These are phyloP conservation scores for Conus ventricosus DNA, from an alignment of 1,140 invertebrate genomes.

Conservation along the genomic window DNA sequence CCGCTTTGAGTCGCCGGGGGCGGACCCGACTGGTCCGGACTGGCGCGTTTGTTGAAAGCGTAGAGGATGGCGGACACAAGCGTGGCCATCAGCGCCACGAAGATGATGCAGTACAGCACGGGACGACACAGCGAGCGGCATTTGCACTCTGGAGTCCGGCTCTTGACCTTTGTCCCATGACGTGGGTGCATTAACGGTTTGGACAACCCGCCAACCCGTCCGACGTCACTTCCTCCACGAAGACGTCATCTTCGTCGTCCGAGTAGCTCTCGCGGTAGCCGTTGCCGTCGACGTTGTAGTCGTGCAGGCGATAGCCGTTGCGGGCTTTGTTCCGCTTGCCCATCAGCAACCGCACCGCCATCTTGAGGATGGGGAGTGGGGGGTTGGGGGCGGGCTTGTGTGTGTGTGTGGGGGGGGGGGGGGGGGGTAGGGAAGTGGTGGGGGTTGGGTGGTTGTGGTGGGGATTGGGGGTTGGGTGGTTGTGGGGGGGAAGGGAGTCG, in stretches of 20 bases:
- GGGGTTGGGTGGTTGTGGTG: not conserved
- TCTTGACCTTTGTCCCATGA: conserved; percentile 54
- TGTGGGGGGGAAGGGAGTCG: not conserved
- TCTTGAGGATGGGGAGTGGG: not conserved
- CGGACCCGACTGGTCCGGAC: not conserved
- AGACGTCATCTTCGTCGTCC: conserved; percentile 17
- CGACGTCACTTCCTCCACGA: conserved; percentile 37
- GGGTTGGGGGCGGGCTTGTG: not conserved
- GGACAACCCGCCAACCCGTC: conserved; percentile 53
- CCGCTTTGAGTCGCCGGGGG: not conserved
- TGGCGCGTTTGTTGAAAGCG: conserved; percentile 51
- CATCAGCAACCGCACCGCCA: conserved; percentile 27
- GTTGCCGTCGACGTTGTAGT: conserved; percentile 45
- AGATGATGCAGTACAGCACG: conserved; percentile 58
- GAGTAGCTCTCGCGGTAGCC: conserved; percentile 53
- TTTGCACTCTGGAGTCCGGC: conserved; percentile 54
- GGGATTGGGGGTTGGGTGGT: not conserved
- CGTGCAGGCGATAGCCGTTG: conserved; percentile 51
- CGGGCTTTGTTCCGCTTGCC: conserved; percentile 26
- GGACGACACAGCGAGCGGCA: conserved; percentile 58
- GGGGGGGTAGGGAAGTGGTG: not conserved
- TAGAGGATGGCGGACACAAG: conserved; percentile 62
- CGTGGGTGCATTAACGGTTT: conserved; percentile 68
- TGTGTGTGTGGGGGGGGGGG: not conserved
- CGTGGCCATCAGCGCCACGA: conserved; percentile 58